Conservation (phyloP, 2,888 invertebrate genomes). For the Athrips mouffetella region DNA sequence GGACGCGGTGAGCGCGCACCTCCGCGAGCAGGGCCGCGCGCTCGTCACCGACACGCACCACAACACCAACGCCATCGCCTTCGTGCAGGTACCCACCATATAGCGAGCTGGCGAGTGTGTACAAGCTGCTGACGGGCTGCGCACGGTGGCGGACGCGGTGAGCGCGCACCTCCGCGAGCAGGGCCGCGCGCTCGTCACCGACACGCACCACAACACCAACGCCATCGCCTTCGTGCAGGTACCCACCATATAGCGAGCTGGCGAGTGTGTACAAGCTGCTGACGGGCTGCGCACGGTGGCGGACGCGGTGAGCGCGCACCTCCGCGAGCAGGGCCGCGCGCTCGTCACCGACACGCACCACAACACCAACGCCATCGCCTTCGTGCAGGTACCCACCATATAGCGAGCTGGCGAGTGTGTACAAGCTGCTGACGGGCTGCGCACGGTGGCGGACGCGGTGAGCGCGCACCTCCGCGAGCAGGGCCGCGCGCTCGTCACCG, state of each 20-base stretch:
- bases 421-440: no score
- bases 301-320: no score
- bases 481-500: no score
- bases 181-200: conserved; percentile 96
- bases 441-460: no score
- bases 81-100: conserved; percentile 91
- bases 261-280: no score
- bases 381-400: no score
- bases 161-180: conserved; percentile 96
- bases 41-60: conserved; percentile 84
- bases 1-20: conserved; percentile 95
- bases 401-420: no score
- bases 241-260: no score
- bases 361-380: no score
- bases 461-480: no score
- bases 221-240: conserved; percentile 96
- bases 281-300: no score
- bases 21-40: conserved; percentile 96
- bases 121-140: conserved; percentile 97
- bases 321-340: no score
- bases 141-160: conserved; percentile 97
- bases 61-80: conserved; percentile 86
- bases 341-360: background rate
- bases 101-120: conserved; percentile 98
- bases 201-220: conserved; percentile 44